phyloP scores from a whole-genome alignment of 2,797 vertebrate species.

The Melanotaenia parkinsoni region DNA sequence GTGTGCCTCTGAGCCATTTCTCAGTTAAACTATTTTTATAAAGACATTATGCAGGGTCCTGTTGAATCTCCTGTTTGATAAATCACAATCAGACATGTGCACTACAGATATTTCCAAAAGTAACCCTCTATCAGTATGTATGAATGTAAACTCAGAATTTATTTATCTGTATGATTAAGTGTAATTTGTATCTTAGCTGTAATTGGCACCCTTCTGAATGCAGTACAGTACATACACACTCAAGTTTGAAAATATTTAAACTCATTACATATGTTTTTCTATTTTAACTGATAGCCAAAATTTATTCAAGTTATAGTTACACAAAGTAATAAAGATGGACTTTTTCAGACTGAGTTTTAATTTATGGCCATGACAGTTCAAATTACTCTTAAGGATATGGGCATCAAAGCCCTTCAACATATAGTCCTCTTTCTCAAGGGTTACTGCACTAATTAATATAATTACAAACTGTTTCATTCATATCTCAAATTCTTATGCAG shows the following conservation, averaged over 20 bases:
- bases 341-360: background rate
- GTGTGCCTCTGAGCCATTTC: background rate
- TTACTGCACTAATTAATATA: background rate
- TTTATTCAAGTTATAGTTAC: background rate
- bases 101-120: background rate
- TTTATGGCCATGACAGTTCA: background rate
- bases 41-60: background rate
- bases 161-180: background rate
- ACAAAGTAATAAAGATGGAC: background rate
- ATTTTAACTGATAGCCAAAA: background rate
- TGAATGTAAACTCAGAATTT: conserved; percentile 20
- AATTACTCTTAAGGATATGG: background rate
- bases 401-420: background rate
- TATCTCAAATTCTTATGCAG: background rate
- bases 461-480: background rate
- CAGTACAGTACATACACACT: background rate
- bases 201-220: background rate
- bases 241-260: background rate
- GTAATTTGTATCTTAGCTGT: conserved; percentile 4
- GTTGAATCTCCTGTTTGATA: background rate
- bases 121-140: background rate
- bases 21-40: background rate
- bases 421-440: background rate
- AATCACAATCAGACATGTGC: background rate
- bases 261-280: background rate